Conservation (phyloP, 2,888 invertebrate genomes). For the Myopa testacea region DNA sequence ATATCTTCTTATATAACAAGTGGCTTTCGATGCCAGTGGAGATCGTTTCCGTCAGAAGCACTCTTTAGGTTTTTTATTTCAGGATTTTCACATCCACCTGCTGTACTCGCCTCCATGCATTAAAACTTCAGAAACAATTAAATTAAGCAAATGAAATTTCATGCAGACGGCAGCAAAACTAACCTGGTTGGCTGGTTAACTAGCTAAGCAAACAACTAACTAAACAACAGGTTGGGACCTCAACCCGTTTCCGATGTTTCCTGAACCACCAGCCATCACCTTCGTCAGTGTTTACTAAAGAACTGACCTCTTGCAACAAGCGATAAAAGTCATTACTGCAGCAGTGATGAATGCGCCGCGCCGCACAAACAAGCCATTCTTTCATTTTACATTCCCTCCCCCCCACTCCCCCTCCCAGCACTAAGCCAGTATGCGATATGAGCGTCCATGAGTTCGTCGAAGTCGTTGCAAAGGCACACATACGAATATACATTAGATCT, state of each 20-base stretch:
- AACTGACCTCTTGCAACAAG: slow-evolving; percentile 27
- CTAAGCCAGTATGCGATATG: background rate
- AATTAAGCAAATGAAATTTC: slow-evolving; percentile 1
- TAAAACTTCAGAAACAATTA: slow-evolving; percentile 14
- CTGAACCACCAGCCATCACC: slow-evolving; percentile 11
- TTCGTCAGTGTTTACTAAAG: background rate
- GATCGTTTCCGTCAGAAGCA: background rate
- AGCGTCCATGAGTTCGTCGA: background rate
- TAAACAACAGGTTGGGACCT: slow-evolving; percentile 15
- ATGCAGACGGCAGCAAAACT: background rate
- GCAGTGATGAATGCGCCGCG: slow-evolving; percentile 18
- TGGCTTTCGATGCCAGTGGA: no score
- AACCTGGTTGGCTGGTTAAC: background rate
- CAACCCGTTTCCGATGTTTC: slow-evolving; percentile 6
- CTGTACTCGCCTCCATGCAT: background rate
- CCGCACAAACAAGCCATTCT: slow-evolving; percentile 17
- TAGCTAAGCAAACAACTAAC: slow-evolving; percentile 2
- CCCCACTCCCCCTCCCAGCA: background rate
- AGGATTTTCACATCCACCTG: background rate
- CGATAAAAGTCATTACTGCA: slow-evolving; percentile 33
- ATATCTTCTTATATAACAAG: no score
- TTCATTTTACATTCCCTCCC: background rate
- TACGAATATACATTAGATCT: slow-evolving; percentile 19
- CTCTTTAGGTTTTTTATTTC: background rate
- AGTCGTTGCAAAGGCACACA: background rate